phyloP scores from a whole-genome alignment of 2,113 vertebrate genomes.

The Mirza zaza region DNA sequence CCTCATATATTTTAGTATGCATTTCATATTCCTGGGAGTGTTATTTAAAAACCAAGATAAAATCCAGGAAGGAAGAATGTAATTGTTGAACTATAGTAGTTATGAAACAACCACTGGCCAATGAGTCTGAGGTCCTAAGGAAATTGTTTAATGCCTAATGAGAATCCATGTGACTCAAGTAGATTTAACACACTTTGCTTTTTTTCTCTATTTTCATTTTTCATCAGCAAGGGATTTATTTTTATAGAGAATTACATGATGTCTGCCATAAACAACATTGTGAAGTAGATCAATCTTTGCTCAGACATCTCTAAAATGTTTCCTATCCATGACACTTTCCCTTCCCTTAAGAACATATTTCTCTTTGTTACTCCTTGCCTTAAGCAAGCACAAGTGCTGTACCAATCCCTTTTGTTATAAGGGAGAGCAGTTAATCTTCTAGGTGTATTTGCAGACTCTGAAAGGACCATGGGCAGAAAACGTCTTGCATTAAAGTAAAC shows the following conservation, averaged over 20 bases:
- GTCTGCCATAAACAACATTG: neutral
- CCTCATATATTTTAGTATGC: neutral
- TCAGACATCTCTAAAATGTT: neutral
- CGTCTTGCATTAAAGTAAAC: neutral
- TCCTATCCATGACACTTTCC: neutral
- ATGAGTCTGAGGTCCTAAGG: neutral
- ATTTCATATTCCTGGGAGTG: neutral
- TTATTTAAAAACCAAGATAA: conserved; percentile 44
- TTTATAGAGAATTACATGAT: neutral
- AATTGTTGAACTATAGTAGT: neutral
- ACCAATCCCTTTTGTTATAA: neutral
- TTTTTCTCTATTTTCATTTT: neutral
- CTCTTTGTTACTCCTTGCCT: neutral
- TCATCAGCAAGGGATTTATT: neutral
- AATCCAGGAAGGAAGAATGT: neutral
- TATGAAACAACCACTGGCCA: neutral
- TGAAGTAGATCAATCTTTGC: neutral
- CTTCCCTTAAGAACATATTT: neutral
- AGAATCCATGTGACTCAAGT: neutral
- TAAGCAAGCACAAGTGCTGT: neutral
- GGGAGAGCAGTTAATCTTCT: neutral
- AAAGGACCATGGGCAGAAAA: neutral
- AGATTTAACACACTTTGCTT: neutral
- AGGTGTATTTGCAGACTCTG: neutral
- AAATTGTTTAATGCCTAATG: neutral